Evolutionary conservation across 2,797 vertebrate genomes (phyloP).

Genomic region (Myripristis jacobus): DNA sequence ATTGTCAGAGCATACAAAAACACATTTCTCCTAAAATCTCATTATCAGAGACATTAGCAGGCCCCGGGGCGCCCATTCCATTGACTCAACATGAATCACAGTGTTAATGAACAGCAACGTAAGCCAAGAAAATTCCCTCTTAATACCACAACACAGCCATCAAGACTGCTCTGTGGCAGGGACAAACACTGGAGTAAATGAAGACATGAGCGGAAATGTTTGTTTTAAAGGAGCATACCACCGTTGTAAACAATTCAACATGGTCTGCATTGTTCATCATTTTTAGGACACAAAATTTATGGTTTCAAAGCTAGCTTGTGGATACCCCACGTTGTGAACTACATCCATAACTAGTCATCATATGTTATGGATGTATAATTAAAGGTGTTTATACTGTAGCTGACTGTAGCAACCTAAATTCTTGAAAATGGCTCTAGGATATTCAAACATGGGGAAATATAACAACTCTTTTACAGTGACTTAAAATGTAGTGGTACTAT

Average conservation of each 20-base stretch:
- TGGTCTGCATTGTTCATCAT: background rate
- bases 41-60: slow-evolving; percentile 63
- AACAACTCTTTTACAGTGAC: no score
- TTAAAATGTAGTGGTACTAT: no score
- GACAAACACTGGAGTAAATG: background rate
- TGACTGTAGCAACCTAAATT: no score
- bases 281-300: no score
- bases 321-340: no score
- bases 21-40: slow-evolving; percentile 47
- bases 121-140: slow-evolving; percentile 37
- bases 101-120: slow-evolving; percentile 65
- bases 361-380: no score
- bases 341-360: no score
- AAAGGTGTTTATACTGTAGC: no score
- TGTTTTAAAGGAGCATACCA: background rate
- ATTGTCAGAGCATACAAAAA: slow-evolving; percentile 44
- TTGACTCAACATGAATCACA: slow-evolving; percentile 70
- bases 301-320: no score
- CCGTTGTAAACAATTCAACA: background rate
- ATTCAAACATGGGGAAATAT: no score
- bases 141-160: slow-evolving; percentile 34
- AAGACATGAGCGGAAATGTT: background rate
- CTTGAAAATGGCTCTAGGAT: no score
- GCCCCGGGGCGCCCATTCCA: slow-evolving; percentile 41
- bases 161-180: slow-evolving; percentile 11